A percentile compares a stretch with the other conserved stretches of the same genome.
phyloP scores from a whole-genome alignment of 2,113 vertebrate species.

The Psilopogon haemacephalus region DNA sequence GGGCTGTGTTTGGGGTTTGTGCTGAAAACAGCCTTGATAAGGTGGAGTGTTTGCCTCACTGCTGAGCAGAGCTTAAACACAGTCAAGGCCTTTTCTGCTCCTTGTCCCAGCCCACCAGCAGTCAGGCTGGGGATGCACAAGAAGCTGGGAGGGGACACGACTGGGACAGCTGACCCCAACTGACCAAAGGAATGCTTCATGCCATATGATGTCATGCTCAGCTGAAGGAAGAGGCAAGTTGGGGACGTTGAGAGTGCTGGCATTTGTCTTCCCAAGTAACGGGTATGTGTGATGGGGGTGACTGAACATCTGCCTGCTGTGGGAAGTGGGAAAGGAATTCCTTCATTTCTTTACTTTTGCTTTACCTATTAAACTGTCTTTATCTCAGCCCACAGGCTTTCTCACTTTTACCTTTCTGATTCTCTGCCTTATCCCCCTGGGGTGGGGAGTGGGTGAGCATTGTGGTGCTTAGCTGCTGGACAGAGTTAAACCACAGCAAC shows the following conservation, averaged over 20 bases:
- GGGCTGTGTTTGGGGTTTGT: neutral
- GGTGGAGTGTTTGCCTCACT: neutral
- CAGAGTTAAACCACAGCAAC: neutral
- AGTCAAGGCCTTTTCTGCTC: neutral
- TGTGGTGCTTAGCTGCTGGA: neutral
- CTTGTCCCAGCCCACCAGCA: neutral
- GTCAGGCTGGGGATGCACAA: neutral
- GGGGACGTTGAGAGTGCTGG: neutral
- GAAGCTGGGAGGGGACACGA: neutral
- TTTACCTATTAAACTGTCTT: neutral
- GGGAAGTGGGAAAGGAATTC: neutral
- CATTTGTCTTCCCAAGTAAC: neutral
- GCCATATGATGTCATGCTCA: neutral
- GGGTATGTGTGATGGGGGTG: neutral
- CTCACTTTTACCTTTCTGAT: neutral
- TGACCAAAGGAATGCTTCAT: neutral
- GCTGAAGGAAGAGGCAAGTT: neutral
- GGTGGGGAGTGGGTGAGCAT: neutral
- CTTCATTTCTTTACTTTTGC: neutral
- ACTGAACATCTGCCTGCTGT: neutral
- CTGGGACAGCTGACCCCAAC: neutral
- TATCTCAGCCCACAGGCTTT: neutral
- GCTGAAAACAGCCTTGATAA: neutral
- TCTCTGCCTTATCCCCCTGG: neutral
- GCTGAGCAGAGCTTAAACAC: neutral